Conservation (phyloP, 2,113 vertebrate species). For the Perognathus longimembris region DNA sequence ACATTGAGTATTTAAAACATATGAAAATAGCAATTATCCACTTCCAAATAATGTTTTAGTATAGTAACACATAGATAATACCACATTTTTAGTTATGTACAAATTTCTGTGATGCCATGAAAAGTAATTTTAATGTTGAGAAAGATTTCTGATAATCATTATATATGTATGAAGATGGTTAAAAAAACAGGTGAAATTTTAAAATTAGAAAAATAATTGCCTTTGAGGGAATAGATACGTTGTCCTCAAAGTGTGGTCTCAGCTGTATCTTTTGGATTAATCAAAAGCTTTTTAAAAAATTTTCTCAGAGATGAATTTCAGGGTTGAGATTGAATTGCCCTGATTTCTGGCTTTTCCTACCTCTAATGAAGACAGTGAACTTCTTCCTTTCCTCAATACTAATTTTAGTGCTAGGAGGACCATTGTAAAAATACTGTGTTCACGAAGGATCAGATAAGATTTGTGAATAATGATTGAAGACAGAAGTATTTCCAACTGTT, state of each 20-base stretch:
- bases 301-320: constrained; percentile 1
- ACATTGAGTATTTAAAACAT: constrained; percentile 30
- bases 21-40: neutral
- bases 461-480: neutral
- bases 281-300: constrained; percentile 1
- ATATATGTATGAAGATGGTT: constrained; percentile 11
- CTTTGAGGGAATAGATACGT: neutral
- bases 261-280: constrained; percentile 25
- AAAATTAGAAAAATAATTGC: neutral
- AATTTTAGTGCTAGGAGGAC: constrained; percentile 22
- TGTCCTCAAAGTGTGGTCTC: neutral
- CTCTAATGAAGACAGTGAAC: neutral
- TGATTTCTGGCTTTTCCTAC: constrained; percentile 2
- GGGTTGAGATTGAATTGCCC: neutral
- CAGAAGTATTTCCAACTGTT: neutral
- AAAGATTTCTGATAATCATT: neutral
- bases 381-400: neutral
- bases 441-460: neutral
- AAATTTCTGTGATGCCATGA: neutral
- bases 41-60: neutral
- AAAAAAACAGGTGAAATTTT: neutral
- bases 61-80: constrained; percentile 11
- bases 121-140: neutral
- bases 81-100: neutral
- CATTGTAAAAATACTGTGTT: neutral